Percentiles rank a stretch among this genome's conserved stretches.
phyloP scores from a whole-genome alignment of 2,113 vertebrate genomes.

The Tachycineta bicolor region DNA sequence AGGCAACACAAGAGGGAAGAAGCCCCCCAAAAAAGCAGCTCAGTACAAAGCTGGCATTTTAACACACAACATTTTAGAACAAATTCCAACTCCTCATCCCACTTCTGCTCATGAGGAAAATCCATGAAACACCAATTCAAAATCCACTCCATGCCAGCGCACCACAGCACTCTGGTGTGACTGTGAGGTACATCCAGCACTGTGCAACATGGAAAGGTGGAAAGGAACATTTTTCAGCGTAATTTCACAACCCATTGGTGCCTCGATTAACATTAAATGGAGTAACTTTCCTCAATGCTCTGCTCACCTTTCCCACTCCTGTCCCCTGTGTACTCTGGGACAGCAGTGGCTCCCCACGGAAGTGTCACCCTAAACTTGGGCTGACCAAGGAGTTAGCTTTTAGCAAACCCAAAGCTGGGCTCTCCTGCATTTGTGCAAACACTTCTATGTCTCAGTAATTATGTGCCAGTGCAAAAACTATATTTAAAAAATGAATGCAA shows the following conservation, averaged over 20 bases:
- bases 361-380: neutral
- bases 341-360: neutral
- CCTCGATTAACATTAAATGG: neutral
- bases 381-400: neutral
- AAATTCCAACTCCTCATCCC: neutral
- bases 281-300: neutral
- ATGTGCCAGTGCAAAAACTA: neutral
- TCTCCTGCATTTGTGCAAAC: neutral
- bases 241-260: neutral
- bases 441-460: neutral
- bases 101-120: neutral
- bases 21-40: neutral
- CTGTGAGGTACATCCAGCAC: neutral
- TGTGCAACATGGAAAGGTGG: neutral
- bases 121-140: neutral
- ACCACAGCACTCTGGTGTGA: neutral
- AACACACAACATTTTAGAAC: neutral
- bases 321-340: fast-evolving
- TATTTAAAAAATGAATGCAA: neutral
- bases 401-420: neutral
- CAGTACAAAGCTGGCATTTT: neutral
- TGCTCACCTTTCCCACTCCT: neutral
- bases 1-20: neutral
- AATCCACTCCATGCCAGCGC: neutral
- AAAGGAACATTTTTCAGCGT: neutral